These are phyloP conservation scores for Esox masquinongy DNA, from an alignment of 2,797 vertebrate genomes.

Conservation along the genomic window DNA sequence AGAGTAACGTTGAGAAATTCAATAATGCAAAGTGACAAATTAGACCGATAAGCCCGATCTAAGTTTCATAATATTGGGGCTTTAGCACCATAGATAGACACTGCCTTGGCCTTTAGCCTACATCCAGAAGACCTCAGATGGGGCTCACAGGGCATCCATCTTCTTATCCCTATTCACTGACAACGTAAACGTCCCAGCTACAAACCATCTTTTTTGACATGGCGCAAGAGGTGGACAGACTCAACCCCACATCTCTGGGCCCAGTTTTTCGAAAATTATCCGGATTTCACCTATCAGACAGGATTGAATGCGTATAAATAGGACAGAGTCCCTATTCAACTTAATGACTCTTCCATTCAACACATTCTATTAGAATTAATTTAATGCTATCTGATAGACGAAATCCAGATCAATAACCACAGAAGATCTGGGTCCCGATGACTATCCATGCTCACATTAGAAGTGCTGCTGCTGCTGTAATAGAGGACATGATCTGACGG, in stretches of 20 bases:
- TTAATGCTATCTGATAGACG: no score
- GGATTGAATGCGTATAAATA: no score
- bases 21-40: conserved; percentile 67
- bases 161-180: conserved; percentile 53
- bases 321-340: no score
- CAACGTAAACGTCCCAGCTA: conserved; percentile 32
- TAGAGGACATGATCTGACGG: conserved; percentile 1
- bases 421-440: conserved; percentile 16
- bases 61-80: conserved; percentile 53
- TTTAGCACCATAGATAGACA: conserved; percentile 80
- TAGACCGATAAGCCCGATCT: conserved; percentile 60
- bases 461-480: conserved; percentile 27
- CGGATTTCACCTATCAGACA: no score
- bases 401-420: no score
- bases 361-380: no score
- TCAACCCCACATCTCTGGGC: conserved; percentile 50
- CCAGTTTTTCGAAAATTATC: no score
- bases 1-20: conserved; percentile 41
- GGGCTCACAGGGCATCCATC: conserved; percentile 49
- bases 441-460: conserved; percentile 53
- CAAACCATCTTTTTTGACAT: conserved; percentile 39
- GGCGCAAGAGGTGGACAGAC: conserved; percentile 64
- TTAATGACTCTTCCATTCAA: no score
- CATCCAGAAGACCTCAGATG: conserved; percentile 57
- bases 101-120: conserved; percentile 66